Percentiles rank a stretch among this genome's conserved stretches.
These are phyloP conservation scores for Nibea albiflora DNA, from an alignment of 2,113 vertebrate genomes.

Conservation along the genomic window DNA sequence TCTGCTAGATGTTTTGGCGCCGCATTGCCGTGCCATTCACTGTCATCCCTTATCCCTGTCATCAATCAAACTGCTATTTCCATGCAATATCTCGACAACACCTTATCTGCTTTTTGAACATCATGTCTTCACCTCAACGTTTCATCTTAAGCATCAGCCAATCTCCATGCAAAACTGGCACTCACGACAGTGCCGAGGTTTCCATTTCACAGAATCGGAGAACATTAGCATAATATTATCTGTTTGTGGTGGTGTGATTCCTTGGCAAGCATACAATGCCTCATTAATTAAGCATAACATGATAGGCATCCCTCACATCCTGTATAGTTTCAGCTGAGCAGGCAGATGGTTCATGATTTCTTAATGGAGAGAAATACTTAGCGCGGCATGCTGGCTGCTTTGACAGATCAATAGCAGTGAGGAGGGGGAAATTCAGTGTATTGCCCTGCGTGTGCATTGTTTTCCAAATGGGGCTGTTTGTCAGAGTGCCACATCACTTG, in stretches of 20 bases:
- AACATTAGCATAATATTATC: conserved; percentile 55
- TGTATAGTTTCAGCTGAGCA: conserved; percentile 61
- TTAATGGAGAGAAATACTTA: conserved; percentile 72
- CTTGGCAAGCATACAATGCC: conserved; percentile 45
- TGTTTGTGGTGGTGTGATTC: conserved; percentile 51
- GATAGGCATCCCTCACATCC: conserved; percentile 67
- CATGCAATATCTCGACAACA: conserved; percentile 39
- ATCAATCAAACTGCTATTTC: conserved; percentile 50
- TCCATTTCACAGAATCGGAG: conserved; percentile 49
- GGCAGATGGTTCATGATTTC: conserved; percentile 78
- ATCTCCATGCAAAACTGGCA: conserved; percentile 2
- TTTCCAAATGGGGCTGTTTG: conserved; percentile 56
- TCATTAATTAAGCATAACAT: conserved; percentile 74
- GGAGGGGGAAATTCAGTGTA: conserved; percentile 45
- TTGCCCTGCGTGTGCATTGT: conserved; percentile 17
- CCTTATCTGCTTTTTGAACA: conserved; percentile 39
- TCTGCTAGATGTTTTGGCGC: conserved; percentile 14
- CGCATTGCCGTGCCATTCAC: conserved; percentile 39
- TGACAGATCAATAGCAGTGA: conserved; percentile 58
- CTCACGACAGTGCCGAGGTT: conserved; percentile 20
- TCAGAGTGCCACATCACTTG: conserved; percentile 38
- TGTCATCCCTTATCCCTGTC: conserved; percentile 13
- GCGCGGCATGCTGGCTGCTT: conserved; percentile 34
- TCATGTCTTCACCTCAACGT: conserved; percentile 17
- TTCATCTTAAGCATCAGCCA: conserved; percentile 14